A percentile compares a stretch with the other conserved stretches of the same genome.
Evolutionary conservation across 1,140 invertebrate species (phyloP).

Genomic region (Trichomalopsis sarcophagae): DNA sequence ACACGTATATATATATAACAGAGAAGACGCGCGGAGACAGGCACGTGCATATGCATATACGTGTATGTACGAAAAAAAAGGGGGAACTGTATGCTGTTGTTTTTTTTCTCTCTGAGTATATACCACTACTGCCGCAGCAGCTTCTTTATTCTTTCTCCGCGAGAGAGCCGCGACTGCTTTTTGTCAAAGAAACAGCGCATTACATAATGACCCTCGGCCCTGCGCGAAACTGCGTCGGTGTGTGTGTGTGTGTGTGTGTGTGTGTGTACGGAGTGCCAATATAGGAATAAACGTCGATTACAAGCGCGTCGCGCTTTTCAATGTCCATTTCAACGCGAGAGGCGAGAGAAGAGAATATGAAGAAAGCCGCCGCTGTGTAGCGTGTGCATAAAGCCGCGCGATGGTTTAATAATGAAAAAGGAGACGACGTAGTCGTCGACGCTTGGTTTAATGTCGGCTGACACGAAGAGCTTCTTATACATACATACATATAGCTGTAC

Average conservation of each 20-base stretch:
- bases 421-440: background rate
- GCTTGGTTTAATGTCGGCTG: constrained; percentile 7
- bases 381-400: background rate
- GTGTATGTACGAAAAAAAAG: constrained; percentile 3
- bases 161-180: background rate
- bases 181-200: constrained; percentile 18
- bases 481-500: no score
- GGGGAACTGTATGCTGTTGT: background rate
- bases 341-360: background rate
- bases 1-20: constrained; percentile 46
- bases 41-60: background rate
- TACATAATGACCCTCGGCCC: constrained; percentile 21
- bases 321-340: background rate
- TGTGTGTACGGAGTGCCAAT: constrained; percentile 1
- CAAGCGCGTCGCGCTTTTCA: background rate
- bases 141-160: constrained; percentile 17
- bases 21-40: constrained; percentile 38
- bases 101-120: background rate
- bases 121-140: background rate
- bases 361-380: background rate
- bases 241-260: background rate
- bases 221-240: no score
- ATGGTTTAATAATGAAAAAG: constrained; percentile 36
- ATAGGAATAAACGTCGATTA: constrained; percentile 31
- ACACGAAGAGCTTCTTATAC: background rate